phyloP scores from a whole-genome alignment of 2,888 invertebrate genomes.

The Argyresthia albistria region DNA sequence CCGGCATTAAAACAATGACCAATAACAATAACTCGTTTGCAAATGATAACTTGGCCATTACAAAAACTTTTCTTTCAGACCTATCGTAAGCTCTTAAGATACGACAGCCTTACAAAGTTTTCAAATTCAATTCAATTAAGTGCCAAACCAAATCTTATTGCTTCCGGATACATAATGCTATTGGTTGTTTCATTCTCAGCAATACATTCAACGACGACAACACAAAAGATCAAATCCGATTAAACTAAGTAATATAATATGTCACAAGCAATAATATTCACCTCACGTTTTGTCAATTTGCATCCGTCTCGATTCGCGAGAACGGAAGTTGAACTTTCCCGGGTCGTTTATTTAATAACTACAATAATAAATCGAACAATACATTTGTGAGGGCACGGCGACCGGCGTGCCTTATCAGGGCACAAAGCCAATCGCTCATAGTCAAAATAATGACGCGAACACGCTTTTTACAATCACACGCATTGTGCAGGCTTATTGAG shows the following conservation, averaged over 20 bases:
- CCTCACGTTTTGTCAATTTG: conserved; percentile 17
- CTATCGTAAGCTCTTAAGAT: no score
- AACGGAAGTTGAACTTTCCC: conserved; percentile 41
- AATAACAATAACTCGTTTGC: no score
- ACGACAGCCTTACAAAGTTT: no score
- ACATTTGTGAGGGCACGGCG: no score
- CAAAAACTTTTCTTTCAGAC: no score
- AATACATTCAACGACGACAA: not conserved
- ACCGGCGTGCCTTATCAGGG: conserved; percentile 54
- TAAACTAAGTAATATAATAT: no score
- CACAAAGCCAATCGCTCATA: conserved; percentile 56
- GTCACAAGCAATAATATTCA: not conserved
- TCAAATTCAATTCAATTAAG: no score
- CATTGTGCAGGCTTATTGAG: conserved; percentile 46
- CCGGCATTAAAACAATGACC: no score
- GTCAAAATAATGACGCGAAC: conserved; percentile 59
- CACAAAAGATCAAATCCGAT: not conserved
- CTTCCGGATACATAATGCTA: no score
- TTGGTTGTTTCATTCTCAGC: no score
- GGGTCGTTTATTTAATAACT: conserved; percentile 29
- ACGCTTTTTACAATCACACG: not conserved
- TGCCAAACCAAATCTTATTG: no score
- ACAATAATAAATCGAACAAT: conserved; percentile 19
- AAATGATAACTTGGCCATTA: no score
- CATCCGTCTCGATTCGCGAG: conserved; percentile 17